Evolutionary conservation across 2,888 invertebrate species (phyloP).

Genomic region (Trissoscelio sp.): DNA sequence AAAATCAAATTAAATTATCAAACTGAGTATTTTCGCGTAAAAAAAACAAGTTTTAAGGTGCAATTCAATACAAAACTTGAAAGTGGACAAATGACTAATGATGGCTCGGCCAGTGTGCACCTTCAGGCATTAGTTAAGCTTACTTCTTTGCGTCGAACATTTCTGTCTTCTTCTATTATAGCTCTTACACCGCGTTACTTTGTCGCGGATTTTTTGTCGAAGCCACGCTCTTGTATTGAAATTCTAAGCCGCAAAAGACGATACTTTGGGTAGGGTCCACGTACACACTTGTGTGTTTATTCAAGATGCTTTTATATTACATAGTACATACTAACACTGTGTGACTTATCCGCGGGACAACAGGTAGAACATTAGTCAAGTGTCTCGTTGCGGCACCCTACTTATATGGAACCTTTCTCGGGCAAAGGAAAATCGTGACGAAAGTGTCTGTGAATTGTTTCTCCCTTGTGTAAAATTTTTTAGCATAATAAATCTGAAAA

Average conservation of each 20-base stretch:
- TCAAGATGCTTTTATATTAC: neutral
- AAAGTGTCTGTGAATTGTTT: constrained; percentile 55
- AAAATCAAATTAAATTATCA: no score
- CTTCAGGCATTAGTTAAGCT: constrained; percentile 80
- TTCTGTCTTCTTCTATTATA: constrained; percentile 27
- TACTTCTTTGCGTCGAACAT: constrained; percentile 69
- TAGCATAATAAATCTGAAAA: constrained; percentile 56
- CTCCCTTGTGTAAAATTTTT: constrained; percentile 52
- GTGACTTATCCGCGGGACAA: constrained; percentile 78
- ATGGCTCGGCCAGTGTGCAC: constrained; percentile 75
- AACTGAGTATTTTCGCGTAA: no score
- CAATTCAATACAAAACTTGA: constrained; percentile 27
- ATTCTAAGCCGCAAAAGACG: constrained; percentile 75
- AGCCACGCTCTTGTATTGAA: constrained; percentile 75
- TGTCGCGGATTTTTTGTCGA: neutral
- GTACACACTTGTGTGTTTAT: constrained; percentile 4
- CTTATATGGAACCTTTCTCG: constrained; percentile 65
- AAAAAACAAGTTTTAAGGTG: no score
- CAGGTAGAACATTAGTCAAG: constrained; percentile 82
- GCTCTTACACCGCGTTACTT: constrained; percentile 36
- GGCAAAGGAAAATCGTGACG: constrained; percentile 36
- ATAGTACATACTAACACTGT: constrained; percentile 52
- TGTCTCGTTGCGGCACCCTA: constrained; percentile 74
- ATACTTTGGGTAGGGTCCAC: constrained; percentile 43
- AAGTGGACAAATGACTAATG: constrained; percentile 80